Percentiles rank a stretch among this genome's conserved stretches.
Conservation (phyloP, 1,140 invertebrate species). For the Euborellia annulipes region DNA sequence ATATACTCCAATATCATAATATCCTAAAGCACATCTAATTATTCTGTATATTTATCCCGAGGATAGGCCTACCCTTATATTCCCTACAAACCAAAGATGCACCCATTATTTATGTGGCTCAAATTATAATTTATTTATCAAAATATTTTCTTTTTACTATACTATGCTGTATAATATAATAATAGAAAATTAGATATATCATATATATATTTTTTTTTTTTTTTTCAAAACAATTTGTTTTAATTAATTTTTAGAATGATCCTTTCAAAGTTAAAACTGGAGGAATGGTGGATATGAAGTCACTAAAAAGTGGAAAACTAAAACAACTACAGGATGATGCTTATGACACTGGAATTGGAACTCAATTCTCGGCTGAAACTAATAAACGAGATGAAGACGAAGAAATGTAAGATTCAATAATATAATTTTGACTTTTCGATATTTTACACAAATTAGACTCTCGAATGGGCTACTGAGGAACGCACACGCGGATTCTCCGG, state of each 20-base stretch:
- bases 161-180: too few relatives aligned
- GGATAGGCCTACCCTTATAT: too few relatives aligned
- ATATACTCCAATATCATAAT: background rate
- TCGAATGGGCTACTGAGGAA: too few relatives aligned
- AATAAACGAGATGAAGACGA: slow-evolving; percentile 97
- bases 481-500: too few relatives aligned
- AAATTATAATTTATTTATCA: slow-evolving; percentile 6
- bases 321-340: slow-evolving; percentile 62
- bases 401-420: slow-evolving; percentile 71
- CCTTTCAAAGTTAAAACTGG: slow-evolving; percentile 59
- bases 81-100: too few relatives aligned
- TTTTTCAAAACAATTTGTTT: slow-evolving; percentile 50
- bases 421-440: too few relatives aligned
- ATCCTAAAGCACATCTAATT: background rate
- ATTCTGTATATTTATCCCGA: slow-evolving; percentile 1
- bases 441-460: too few relatives aligned
- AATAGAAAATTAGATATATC: too few relatives aligned
- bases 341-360: slow-evolving; percentile 83
- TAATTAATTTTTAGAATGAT: slow-evolving; percentile 35
- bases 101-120: too few relatives aligned
- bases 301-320: slow-evolving; percentile 61
- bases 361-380: slow-evolving; percentile 94
- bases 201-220: too few relatives aligned
- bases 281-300: slow-evolving; percentile 82
- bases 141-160: too few relatives aligned